Evolutionary conservation across 2,888 invertebrate genomes (phyloP), one percentile per base, ranked within the genome.

Genomic region (Tenthredo livida): DNA sequence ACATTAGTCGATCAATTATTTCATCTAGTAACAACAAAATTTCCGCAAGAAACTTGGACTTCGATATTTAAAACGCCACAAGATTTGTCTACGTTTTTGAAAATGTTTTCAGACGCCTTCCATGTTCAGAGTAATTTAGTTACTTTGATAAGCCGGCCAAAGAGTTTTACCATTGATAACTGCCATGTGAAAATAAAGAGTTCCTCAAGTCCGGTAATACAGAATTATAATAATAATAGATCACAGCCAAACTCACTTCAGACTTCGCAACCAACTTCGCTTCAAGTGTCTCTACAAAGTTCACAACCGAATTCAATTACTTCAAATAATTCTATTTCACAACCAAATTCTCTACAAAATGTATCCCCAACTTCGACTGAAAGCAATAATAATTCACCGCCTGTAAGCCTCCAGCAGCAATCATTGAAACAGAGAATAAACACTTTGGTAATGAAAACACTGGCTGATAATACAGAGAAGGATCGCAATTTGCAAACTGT

Each of bases 91-190:
- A 98, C 98, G 77, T 98, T 99, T 92, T 94, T 99, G 84, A 97
- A 98, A 93, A 96, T 99, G 94, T 98, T 98, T 93, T 97, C 98
- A n/a, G 97, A 98, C 93, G 96, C 97, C 90, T 98, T 98, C 94
- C 97, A 98, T 93, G 98, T 99, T 87, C 98, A 98, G 92, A 96
- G 98, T 84, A 98, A 98, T 94, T 95, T 98, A 93, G 98, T 98
- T 90, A 97, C 97, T 85, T 94, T 98, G 88, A 95, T 97, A 89
- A 96, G 96, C 92, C 95, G 96, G 92, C 96, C 97, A 91, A 97
- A 96, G 94, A 95, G 96, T 90, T 83, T 85, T 58, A 83, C 83
- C 9, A 83, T 73, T 84, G 72, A 84, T 73, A 84, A 75, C 72
- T 84, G 84, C 73, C 72, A 86, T 50, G 82, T 87, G 5, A 91